Evolutionary conservation across 1,140 invertebrate species (phyloP).

Genomic region (Pararge aegeria): DNA sequence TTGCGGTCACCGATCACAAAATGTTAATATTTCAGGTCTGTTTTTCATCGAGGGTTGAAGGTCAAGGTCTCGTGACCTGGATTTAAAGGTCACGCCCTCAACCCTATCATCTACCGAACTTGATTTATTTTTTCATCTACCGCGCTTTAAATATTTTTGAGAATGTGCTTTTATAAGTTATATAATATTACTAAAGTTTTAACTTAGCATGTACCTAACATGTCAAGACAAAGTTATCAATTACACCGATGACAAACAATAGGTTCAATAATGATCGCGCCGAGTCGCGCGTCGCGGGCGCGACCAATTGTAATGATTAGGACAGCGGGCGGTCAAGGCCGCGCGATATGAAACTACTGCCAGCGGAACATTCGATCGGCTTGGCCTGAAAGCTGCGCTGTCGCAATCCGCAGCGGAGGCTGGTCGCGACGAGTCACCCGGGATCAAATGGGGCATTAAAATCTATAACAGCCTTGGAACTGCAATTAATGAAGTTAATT

Average conservation of each 20-base stretch:
- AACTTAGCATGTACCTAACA: too few species aligned
- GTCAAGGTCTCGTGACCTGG: neutral
- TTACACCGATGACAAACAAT: too few species aligned
- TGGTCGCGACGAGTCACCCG: neutral
- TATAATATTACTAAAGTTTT: too few species aligned
- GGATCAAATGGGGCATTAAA: too few species aligned
- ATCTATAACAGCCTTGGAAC: too few species aligned
- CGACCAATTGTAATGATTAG: constrained; percentile 8
- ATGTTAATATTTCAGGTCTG: neutral
- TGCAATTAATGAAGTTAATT: too few species aligned
- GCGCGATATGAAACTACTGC: constrained; percentile 17
- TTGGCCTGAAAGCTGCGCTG: constrained; percentile 10
- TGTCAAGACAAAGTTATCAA: too few species aligned
- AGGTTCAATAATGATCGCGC: neutral
- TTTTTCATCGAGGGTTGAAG: constrained; percentile 9
- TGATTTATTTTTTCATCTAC: neutral
- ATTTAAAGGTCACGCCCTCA: neutral
- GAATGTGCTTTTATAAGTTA: too few species aligned
- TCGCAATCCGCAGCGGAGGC: neutral
- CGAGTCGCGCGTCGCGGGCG: neutral
- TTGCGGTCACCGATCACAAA: neutral
- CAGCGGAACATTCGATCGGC: constrained; percentile 18
- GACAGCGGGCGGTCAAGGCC: constrained; percentile 24
- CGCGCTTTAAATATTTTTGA: neutral
- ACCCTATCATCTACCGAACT: neutral